These are phyloP conservation scores for Microtus montanus DNA, from an alignment of 2,113 vertebrate species.

Conservation along the genomic window DNA sequence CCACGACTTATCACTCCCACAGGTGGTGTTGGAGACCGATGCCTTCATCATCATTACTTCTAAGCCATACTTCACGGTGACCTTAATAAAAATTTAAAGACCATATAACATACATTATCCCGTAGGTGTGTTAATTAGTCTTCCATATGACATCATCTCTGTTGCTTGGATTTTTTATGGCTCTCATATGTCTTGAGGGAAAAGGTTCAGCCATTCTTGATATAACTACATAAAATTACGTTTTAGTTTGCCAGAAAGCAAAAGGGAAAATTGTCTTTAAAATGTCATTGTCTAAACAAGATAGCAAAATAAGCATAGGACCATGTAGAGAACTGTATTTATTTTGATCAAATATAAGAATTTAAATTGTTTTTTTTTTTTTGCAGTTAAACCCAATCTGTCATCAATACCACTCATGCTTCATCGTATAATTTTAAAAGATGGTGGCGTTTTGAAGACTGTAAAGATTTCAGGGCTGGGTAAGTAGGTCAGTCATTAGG, in stretches of 20 bases:
- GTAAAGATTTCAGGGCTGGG: neutral
- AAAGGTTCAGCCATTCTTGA: slow-evolving; percentile 54
- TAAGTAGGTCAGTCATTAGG: neutral
- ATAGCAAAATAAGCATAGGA: slow-evolving; percentile 15
- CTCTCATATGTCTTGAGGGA: slow-evolving; percentile 57
- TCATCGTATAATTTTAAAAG: neutral
- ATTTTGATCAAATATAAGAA: slow-evolving; percentile 13
- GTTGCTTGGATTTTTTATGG: slow-evolving; percentile 68
- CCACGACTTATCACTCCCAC: neutral
- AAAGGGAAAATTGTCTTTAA: slow-evolving; percentile 15
- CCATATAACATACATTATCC: slow-evolving; percentile 65
- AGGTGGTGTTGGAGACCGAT: neutral
- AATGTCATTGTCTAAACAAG: neutral
- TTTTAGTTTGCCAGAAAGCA: slow-evolving; percentile 5
- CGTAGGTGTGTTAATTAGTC: slow-evolving; percentile 73
- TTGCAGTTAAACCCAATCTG: neutral
- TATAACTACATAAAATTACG: slow-evolving; percentile 41
- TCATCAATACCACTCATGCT: neutral
- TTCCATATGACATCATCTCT: slow-evolving; percentile 70
- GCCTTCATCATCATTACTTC: slow-evolving; percentile 60
- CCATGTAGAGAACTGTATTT: neutral
- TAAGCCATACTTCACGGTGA: slow-evolving; percentile 65
- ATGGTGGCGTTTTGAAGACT: slow-evolving; percentile 42
- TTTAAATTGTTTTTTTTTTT: neutral
- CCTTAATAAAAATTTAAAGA: slow-evolving; percentile 77